A percentile compares a stretch with the other conserved stretches of the same genome.
Evolutionary conservation across 2,888 invertebrate species (phyloP).

Genomic region (Hoplodrina blanda): DNA sequence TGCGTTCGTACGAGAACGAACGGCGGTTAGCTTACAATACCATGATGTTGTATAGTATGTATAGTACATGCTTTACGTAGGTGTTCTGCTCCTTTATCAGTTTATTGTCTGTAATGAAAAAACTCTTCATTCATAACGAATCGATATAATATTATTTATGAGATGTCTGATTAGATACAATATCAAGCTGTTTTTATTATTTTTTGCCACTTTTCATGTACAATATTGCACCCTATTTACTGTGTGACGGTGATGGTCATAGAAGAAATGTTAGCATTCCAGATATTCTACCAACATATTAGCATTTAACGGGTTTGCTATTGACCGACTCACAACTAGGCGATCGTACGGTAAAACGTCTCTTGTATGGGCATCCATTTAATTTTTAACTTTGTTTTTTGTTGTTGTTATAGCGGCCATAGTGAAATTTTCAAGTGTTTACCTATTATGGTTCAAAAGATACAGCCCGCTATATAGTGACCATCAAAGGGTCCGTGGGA

Average conservation of each 20-base stretch:
- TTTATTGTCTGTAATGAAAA: slow-evolving; percentile 17
- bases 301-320: slow-evolving; percentile 19
- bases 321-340: not conserved
- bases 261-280: not conserved
- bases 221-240: not conserved
- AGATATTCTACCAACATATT: slow-evolving; percentile 9
- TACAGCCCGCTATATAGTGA: too few species aligned
- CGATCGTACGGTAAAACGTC: slow-evolving; percentile 1
- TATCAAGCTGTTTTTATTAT: slow-evolving; percentile 14
- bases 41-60: not conserved
- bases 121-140: slow-evolving; percentile 21
- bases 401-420: too few species aligned
- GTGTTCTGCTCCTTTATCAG: slow-evolving; percentile 8
- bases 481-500: too few species aligned
- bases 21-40: not conserved
- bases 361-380: too few species aligned
- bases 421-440: too few species aligned
- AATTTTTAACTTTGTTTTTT: too few species aligned
- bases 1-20: not conserved
- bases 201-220: not conserved
- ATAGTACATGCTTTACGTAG: not conserved
- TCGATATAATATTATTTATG: slow-evolving; percentile 20
- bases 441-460: too few species aligned
- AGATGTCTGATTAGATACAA: slow-evolving; percentile 24
- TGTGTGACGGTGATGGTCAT: not conserved